phyloP scores from a whole-genome alignment of 2,113 vertebrate species.

The Pelusios castaneus region DNA sequence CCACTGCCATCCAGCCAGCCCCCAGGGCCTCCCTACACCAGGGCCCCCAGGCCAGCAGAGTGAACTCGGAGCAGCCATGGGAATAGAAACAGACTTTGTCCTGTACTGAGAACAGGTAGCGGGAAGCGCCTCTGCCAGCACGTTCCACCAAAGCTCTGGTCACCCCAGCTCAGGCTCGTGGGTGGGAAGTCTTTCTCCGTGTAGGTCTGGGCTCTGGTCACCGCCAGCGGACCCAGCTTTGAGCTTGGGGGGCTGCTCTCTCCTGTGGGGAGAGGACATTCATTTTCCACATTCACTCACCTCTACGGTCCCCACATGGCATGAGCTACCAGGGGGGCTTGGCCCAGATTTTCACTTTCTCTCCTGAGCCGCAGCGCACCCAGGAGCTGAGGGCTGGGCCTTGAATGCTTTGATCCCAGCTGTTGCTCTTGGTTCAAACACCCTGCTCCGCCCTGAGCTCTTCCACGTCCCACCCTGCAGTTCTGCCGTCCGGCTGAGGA shows the following conservation, averaged over 20 bases:
- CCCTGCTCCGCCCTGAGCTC: background rate
- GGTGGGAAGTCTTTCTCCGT: background rate
- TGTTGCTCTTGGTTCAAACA: background rate
- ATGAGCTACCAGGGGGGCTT: too few relatives aligned
- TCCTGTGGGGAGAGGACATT: background rate
- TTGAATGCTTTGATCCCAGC: background rate
- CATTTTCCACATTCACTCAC: background rate
- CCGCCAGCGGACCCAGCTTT: background rate
- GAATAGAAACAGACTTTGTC: background rate
- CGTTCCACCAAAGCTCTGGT: too few relatives aligned
- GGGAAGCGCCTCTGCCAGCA: background rate
- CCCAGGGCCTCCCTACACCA: background rate
- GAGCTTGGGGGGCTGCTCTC: background rate
- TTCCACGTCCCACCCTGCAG: background rate
- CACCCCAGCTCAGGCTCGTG: background rate
- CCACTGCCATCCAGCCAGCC: background rate
- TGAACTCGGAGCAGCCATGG: background rate
- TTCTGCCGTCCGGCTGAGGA: background rate
- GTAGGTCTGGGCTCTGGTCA: background rate
- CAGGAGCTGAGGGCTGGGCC: background rate
- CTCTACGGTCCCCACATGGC: too few relatives aligned
- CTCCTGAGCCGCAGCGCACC: background rate
- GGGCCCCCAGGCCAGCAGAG: too few relatives aligned
- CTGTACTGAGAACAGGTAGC: too few relatives aligned
- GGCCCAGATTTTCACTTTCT: background rate